phyloP scores from a whole-genome alignment of 2,797 vertebrate genomes.

The Platyrinchus mystaceus region DNA sequence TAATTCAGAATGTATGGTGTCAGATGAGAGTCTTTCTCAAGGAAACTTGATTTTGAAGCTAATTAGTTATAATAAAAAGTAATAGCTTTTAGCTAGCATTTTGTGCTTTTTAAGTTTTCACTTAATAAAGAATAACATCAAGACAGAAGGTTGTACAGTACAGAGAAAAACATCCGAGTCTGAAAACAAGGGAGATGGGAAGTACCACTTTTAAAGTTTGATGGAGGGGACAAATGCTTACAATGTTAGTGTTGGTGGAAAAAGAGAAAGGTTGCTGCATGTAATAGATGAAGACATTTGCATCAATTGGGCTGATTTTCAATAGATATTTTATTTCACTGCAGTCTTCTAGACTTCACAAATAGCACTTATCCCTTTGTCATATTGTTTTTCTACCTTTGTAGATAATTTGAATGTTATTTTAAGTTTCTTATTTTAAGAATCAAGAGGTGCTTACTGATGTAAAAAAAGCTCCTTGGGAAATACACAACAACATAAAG shows the following conservation, averaged over 20 bases:
- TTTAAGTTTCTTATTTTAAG: background rate
- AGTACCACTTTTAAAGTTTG: background rate
- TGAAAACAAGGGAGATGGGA: background rate
- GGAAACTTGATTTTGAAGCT: background rate
- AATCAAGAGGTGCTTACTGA: background rate
- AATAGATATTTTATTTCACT: background rate
- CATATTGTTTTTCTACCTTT: background rate
- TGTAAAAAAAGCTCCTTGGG: background rate
- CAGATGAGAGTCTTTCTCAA: background rate
- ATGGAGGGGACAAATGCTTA: background rate
- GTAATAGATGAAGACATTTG: background rate
- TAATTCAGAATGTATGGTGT: background rate
- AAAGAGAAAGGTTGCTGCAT: background rate
- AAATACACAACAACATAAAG: background rate
- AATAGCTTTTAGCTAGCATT: background rate
- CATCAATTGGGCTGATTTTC: background rate
- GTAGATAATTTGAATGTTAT: background rate
- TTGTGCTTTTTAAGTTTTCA: background rate
- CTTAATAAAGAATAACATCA: background rate
- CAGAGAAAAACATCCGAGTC: background rate
- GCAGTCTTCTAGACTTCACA: background rate
- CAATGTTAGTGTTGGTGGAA: background rate
- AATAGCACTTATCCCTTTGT: background rate
- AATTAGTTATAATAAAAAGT: background rate
- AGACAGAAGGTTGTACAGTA: background rate